Conservation (phyloP, 2,797 vertebrate genomes). For the Amblyopsis hoosieri region DNA sequence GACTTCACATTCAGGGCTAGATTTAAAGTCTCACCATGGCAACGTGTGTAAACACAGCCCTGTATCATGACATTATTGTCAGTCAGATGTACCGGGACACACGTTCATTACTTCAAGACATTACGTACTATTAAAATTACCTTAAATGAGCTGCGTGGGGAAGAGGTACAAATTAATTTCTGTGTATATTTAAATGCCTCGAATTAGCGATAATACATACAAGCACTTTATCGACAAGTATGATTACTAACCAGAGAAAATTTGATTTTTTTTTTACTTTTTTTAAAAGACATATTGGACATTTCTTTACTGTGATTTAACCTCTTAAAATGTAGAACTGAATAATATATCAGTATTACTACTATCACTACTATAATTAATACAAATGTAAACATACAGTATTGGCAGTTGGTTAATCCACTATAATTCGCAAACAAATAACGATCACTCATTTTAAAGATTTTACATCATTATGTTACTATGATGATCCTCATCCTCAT, state of each 20-base stretch:
- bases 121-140: too few relatives aligned
- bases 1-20: background rate
- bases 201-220: constrained; percentile 35
- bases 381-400: background rate
- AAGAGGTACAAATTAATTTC: constrained; percentile 18
- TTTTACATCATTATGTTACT: background rate
- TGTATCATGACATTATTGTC: too few relatives aligned
- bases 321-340: constrained; percentile 4
- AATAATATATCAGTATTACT: constrained; percentile 2
- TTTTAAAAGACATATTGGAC: background rate
- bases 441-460: too few relatives aligned
- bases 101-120: too few relatives aligned
- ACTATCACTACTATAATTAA: background rate
- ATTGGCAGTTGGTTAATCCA: constrained; percentile 2
- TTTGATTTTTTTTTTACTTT: too few relatives aligned
- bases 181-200: constrained; percentile 23
- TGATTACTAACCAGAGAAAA: constrained; percentile 38
- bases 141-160: too few relatives aligned
- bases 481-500: constrained; percentile 15
- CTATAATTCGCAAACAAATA: background rate
- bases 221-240: constrained; percentile 66
- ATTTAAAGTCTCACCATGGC: background rate
- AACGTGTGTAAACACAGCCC: too few relatives aligned
- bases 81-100: too few relatives aligned
- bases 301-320: constrained; percentile 1